Evolutionary conservation across 2,797 vertebrate genomes (phyloP), one percentile per base, ranked within the genome.

Genomic region (Graptemys geographica): DNA sequence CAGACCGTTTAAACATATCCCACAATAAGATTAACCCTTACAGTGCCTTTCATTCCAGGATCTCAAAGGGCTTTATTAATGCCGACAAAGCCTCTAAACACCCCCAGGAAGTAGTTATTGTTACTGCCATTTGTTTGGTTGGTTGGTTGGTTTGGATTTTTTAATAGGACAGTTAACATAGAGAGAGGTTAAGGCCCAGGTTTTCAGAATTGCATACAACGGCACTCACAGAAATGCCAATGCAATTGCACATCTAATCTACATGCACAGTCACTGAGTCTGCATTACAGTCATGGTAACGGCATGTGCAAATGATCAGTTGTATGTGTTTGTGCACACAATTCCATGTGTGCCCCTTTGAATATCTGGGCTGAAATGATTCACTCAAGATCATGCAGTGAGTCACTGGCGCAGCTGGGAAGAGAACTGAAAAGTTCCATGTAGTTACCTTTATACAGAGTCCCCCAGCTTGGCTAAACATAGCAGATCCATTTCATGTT

Each of bases 81-180:
- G 84, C 90, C 82, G 44, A 80, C 23, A 57, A 94, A 93, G 57
- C 88, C 86, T 86, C 89, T 92, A 90, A 95, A 87, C 83, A 28
- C 72, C 19, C 88, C 69, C 74, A 89, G 92, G 93, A 95, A 92
- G 83, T 96, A 88, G 90, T 93, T 95, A 65, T 56, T 89, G 44
- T 44, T 92, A 37, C 57, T 84, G 69, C 10, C 18, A 41, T 72
- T 4, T 41, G 41, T 72, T 41, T 47, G 47, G 3, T 25, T 82
- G 41, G 62, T 52, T 37, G n/a, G 9, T 93, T 96, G 89, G 88
- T 81, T 69, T 94, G 80, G 27, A 41, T n/a, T 72, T 72, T 95
- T 56, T 92, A 57, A 86, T 79, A 89, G 90, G 56, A 87, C 86
- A 83, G 79, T 80, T 56, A 65, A 81, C 41, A 57, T 19, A 84